Conservation (phyloP, 1,140 invertebrate genomes). For the Hormaphis cornu region DNA sequence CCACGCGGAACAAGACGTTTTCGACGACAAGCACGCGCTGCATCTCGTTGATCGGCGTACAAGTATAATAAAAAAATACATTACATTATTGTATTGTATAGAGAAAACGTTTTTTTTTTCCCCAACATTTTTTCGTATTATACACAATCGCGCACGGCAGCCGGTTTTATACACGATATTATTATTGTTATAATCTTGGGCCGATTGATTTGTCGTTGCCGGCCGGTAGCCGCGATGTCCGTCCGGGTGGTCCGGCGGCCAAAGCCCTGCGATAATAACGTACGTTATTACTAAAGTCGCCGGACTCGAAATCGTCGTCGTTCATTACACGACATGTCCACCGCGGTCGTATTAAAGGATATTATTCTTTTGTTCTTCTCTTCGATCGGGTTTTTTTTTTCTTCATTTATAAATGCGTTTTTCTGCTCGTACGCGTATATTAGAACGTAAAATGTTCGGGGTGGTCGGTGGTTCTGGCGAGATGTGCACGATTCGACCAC, state of each 20-base stretch:
- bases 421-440: not conserved
- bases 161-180: slow-evolving; percentile 5
- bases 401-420: slow-evolving; percentile 3
- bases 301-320: slow-evolving; percentile 15
- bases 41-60: no score
- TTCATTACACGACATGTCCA: slow-evolving; percentile 9
- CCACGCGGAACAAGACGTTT: no score
- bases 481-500: not conserved
- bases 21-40: no score
- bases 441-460: no score
- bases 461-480: not conserved
- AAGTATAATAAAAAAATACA: no score
- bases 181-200: not conserved
- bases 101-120: no score
- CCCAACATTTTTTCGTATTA: no score
- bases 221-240: not conserved
- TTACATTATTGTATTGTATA: no score
- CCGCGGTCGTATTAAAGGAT: not conserved
- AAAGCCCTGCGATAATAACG: not conserved
- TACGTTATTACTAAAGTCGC: no score
- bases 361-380: slow-evolving; percentile 15
- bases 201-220: slow-evolving; percentile 27
- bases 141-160: not conserved
- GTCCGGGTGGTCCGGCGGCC: slow-evolving; percentile 13
- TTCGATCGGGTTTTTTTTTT: not conserved